phyloP scores from a whole-genome alignment of 2,888 invertebrate species.

The Flabesymbios commensalis region DNA sequence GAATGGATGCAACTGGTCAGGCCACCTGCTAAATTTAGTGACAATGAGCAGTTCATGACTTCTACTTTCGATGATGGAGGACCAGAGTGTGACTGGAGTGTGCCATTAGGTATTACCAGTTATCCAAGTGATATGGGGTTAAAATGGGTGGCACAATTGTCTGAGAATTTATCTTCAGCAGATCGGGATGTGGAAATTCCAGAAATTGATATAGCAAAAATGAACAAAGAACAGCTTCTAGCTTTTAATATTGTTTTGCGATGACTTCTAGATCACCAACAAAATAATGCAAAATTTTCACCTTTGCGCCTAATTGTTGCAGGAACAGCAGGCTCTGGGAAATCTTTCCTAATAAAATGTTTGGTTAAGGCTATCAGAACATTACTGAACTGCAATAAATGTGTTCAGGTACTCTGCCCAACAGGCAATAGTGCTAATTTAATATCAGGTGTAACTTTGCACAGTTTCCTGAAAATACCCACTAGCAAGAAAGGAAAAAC shows the following conservation, averaged over 20 bases:
- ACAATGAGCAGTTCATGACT: too few species aligned
- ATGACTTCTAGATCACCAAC: not conserved
- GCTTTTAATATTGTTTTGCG: not conserved
- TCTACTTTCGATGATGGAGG: slow-evolving; percentile 40
- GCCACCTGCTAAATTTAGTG: slow-evolving; percentile 16
- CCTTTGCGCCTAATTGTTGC: not conserved
- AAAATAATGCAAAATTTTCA: not conserved
- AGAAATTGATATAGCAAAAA: slow-evolving; percentile 16
- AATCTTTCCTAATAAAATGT: slow-evolving; percentile 1
- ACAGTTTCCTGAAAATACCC: slow-evolving; percentile 8
- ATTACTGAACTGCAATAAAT: not conserved
- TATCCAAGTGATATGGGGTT: slow-evolving; percentile 24
- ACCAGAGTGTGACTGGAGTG: slow-evolving; percentile 26
- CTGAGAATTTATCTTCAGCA: not conserved
- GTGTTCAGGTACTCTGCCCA: not conserved
- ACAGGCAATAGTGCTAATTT: slow-evolving; percentile 6
- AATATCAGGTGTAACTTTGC: slow-evolving; percentile 1
- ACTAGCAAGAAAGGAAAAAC: not conserved
- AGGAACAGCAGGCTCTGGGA: not conserved
- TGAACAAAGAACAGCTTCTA: slow-evolving; percentile 26
- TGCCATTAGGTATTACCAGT: not conserved
- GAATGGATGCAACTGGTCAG: slow-evolving; percentile 32
- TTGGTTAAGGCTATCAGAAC: not conserved
- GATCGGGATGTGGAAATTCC: slow-evolving; percentile 18
- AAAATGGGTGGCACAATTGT: slow-evolving; percentile 18